Percentiles rank a stretch among this genome's conserved stretches.
These are phyloP conservation scores for Sarcophilus harrisii DNA, from an alignment of 2,797 vertebrate species.

Conservation along the genomic window DNA sequence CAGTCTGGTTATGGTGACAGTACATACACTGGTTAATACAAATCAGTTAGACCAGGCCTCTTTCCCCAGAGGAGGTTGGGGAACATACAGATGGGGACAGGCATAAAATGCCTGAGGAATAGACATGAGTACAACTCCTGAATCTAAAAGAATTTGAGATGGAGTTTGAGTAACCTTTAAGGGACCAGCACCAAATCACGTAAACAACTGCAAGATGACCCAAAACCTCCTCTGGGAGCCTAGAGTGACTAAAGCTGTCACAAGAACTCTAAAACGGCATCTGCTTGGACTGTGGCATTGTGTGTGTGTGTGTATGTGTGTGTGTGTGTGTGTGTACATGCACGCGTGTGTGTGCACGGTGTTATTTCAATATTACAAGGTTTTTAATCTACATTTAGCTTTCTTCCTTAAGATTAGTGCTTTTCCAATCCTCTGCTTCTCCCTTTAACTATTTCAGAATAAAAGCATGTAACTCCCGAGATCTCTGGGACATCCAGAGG, in stretches of 20 bases:
- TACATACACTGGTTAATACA: background rate
- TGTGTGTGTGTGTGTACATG: background rate
- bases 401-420: background rate
- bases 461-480: background rate
- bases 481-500: background rate
- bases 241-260: background rate
- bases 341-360: too few relatives aligned
- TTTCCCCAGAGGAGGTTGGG: background rate
- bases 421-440: background rate
- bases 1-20: background rate
- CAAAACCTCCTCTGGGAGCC: background rate
- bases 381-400: background rate
- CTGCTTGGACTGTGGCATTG: background rate
- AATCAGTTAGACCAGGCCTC: background rate
- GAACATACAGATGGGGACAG: background rate
- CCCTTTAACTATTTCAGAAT: background rate
- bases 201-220: background rate
- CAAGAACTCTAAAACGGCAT: background rate
- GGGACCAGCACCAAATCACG: background rate
- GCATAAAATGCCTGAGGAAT: background rate
- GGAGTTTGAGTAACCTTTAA: background rate
- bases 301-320: background rate
- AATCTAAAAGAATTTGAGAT: background rate
- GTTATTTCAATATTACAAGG: background rate
- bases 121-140: background rate